Evolutionary conservation across 2,888 invertebrate species (phyloP), one percentile per base, ranked within the genome.

Genomic region (Caenorhabditis auriculariae): DNA sequence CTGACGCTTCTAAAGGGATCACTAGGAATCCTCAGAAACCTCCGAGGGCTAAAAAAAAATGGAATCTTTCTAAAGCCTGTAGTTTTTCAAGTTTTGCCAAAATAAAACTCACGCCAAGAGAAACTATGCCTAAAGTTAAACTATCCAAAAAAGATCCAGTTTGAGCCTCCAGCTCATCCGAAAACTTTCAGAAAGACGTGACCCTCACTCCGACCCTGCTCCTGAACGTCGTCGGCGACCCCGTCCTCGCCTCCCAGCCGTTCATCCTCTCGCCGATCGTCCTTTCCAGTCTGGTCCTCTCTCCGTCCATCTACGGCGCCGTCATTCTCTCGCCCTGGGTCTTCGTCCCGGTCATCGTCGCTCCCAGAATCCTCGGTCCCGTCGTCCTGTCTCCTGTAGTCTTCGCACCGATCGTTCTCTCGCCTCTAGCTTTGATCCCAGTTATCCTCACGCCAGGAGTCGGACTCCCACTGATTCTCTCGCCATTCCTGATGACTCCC

Each of bases 401-500:
- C 23, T 60, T 68, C 42, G 50, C 56, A 4, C 73, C 70, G 3
- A 47, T 63, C 26, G 60, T 72, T 24, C 57, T 71, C 37, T 52
- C 55, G 1, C 71, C 68, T 3, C 41, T 66, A 4, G 64, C 58
- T 17, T 24, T 68, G 35, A 55, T 51, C 2, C 73, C 73, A 1
- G 43, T 73, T 2, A 57, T 67, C 17, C 47, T 70, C 9, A 56
- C 59, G 2, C 64, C 58, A 9, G 52, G 45, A 12, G 58, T 59
- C 5, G 59, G 60, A n/a, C 56, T 64, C 19, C 69, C 66, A 2
- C 52, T 69, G 19, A 56, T 72, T 12, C 59, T 73, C 0, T 73
- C 73, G 0, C 73, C 73, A 4, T 67, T 67, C 41, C 43, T 69
- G 3, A 23, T 69, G 2, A 45, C 61, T 7, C 74, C 74, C n/a